Percentiles rank a stretch among this genome's conserved stretches.
Conservation (phyloP, 2,888 invertebrate genomes). For the Cybosia mesomella region DNA sequence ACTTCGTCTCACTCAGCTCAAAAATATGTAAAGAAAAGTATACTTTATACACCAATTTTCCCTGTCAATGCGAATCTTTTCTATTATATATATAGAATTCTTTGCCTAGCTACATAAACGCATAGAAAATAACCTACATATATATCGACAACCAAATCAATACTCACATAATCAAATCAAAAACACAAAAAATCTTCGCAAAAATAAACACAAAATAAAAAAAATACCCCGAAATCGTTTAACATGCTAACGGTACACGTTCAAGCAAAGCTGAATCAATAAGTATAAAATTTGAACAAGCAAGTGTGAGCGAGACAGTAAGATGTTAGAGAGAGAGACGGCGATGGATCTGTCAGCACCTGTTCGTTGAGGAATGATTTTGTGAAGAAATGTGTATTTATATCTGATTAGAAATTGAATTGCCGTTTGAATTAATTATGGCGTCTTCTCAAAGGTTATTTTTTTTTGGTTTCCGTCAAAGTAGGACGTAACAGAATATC, state of each 20-base stretch:
- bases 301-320: constrained; percentile 54
- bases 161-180: constrained; percentile 7
- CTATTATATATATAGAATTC: neutral
- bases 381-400: constrained; percentile 26
- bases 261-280: constrained; percentile 77
- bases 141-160: neutral
- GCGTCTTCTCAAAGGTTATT: neutral
- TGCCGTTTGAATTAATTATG: neutral
- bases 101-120: neutral
- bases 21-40: too few relatives aligned
- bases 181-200: constrained; percentile 8
- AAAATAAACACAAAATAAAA: constrained; percentile 17
- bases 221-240: constrained; percentile 24
- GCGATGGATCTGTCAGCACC: constrained; percentile 23
- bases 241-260: constrained; percentile 62
- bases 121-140: neutral
- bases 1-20: too few relatives aligned
- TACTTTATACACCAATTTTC: too few relatives aligned
- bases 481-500: neutral
- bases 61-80: too few relatives aligned
- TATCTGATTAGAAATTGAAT: neutral
- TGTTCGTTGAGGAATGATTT: constrained; percentile 22
- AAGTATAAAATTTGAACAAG: constrained; percentile 82
- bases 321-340: constrained; percentile 46
- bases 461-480: neutral